Percentiles rank a stretch among this genome's conserved stretches.
Evolutionary conservation across 2,113 vertebrate genomes (phyloP).

Genomic region (Phoenicopterus ruber): DNA sequence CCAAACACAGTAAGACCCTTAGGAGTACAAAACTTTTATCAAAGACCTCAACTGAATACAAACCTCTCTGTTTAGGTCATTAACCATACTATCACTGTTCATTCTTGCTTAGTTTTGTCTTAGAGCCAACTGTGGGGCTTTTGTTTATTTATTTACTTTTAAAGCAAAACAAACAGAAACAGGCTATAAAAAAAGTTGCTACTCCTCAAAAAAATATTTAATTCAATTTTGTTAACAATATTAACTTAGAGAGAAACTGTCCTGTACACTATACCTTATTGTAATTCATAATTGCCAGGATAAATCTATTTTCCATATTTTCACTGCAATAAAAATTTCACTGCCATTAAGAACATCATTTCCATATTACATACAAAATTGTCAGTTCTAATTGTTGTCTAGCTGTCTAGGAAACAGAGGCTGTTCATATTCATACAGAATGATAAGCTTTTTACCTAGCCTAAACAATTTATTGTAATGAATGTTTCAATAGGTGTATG

Average conservation of each 20-base stretch:
- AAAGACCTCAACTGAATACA: neutral
- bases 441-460: neutral
- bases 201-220: neutral
- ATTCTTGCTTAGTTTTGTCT: neutral
- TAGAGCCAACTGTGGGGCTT: neutral
- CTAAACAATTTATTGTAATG: constrained; percentile 19
- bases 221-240: neutral
- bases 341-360: neutral
- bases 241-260: neutral
- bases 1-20: neutral
- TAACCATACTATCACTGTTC: neutral
- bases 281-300: neutral
- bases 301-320: neutral
- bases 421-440: neutral
- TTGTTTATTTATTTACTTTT: neutral
- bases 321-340: neutral
- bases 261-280: neutral
- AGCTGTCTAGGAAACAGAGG: neutral
- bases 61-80: neutral
- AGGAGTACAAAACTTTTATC: neutral
- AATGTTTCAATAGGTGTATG: constrained; percentile 10
- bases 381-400: neutral
- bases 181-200: neutral
- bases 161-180: neutral
- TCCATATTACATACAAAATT: neutral